Conservation (phyloP, 2,797 vertebrate genomes). For the Xiphophorus birchmanni region DNA sequence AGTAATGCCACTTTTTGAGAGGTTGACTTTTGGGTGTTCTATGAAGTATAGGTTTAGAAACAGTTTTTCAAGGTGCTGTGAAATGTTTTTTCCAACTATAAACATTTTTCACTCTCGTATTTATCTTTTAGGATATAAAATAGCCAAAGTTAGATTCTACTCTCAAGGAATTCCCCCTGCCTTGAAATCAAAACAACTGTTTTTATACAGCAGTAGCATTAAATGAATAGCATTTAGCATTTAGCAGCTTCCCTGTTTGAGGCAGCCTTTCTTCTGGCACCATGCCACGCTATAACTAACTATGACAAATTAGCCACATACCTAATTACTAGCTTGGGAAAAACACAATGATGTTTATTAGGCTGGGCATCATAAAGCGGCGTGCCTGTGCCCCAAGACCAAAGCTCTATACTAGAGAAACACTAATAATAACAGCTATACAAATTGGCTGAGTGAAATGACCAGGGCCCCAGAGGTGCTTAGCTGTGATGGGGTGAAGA, state of each 20-base stretch:
- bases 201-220: conserved; percentile 34
- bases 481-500: conserved; percentile 41
- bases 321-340: conserved; percentile 83
- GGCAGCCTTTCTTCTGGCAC: conserved; percentile 47
- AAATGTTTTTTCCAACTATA: not conserved
- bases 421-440: conserved; percentile 75
- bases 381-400: conserved; percentile 68
- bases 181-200: conserved; percentile 16
- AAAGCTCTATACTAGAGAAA: conserved; percentile 66
- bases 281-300: conserved; percentile 80
- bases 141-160: conserved; percentile 13
- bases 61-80: not conserved
- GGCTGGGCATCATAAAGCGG: conserved; percentile 76
- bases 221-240: conserved; percentile 45
- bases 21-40: too few species aligned
- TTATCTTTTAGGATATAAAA: not conserved
- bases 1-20: too few species aligned
- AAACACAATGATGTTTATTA: conserved; percentile 81
- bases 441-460: conserved; percentile 70
- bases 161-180: conserved; percentile 39
- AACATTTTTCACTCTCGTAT: not conserved
- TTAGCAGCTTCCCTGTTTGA: conserved; percentile 48
- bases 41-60: not conserved
- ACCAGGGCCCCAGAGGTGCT: conserved; percentile 47
- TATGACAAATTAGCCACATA: conserved; percentile 81